Percentiles rank a stretch among this genome's conserved stretches.
Conservation (phyloP, 2,888 invertebrate species). For the Scrobipalpa atriplicella region DNA sequence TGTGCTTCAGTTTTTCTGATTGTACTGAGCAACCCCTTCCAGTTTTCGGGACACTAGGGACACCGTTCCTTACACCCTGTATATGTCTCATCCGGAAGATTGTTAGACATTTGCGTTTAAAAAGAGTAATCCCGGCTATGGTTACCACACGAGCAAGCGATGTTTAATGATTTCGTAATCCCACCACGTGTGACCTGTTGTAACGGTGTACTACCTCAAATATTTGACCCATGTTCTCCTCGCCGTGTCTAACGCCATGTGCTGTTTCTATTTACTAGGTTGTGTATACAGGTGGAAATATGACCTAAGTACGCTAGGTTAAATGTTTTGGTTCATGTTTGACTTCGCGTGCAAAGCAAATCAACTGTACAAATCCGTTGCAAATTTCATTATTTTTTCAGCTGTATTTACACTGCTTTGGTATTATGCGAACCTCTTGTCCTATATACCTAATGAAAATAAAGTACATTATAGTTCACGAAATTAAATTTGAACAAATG, state of each 20-base stretch:
- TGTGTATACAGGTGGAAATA: constrained; percentile 4
- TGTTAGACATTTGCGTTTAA: no score
- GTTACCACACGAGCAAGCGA: no score
- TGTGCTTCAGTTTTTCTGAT: no score
- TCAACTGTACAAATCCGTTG: neutral
- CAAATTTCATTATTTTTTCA: neutral
- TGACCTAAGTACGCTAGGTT: neutral
- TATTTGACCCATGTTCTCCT: constrained; percentile 52
- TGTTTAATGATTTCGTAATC: constrained; percentile 46
- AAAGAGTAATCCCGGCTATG: no score
- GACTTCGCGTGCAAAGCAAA: neutral
- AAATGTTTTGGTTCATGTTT: neutral
- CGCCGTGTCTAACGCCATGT: neutral
- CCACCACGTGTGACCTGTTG: constrained; percentile 37
- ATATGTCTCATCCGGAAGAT: no score
- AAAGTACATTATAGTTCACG: no score
- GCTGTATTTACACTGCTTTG: neutral
- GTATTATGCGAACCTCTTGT: neutral
- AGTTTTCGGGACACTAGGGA: no score
- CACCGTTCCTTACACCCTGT: no score
- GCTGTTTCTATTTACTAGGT: neutral
- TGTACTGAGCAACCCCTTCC: no score
- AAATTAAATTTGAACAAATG: no score
- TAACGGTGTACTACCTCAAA: constrained; percentile 55
- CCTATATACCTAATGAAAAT: no score